Percentiles rank a stretch among this genome's conserved stretches.
These are phyloP conservation scores for Cephus runcator DNA, from an alignment of 2,888 invertebrate genomes.

Conservation along the genomic window DNA sequence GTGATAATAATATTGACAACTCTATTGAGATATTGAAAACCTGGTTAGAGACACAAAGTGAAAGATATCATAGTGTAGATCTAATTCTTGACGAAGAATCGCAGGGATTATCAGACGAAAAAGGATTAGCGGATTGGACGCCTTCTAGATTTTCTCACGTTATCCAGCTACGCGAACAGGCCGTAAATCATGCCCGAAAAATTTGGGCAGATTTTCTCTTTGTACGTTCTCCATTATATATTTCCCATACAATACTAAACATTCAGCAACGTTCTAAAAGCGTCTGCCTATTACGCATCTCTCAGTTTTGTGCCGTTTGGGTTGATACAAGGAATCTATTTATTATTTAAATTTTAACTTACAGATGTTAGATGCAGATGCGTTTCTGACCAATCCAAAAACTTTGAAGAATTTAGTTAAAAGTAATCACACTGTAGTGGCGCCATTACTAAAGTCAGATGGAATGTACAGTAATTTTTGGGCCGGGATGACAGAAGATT, in stretches of 20 bases:
- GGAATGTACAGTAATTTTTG: conserved; percentile 95
- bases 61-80: conserved; percentile 79
- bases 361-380: conserved; percentile 88
- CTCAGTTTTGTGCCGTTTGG: no score
- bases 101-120: conserved; percentile 70
- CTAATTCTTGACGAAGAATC: conserved; percentile 68
- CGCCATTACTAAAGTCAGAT: conserved; percentile 89
- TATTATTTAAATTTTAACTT: conserved; percentile 46
- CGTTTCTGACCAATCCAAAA: conserved; percentile 77
- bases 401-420: conserved; percentile 73
- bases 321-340: neutral
- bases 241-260: no score
- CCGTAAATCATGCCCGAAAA: conserved; percentile 76
- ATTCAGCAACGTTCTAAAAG: no score
- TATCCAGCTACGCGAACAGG: conserved; percentile 81
- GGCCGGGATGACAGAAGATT: conserved; percentile 90
- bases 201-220: conserved; percentile 91
- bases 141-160: conserved; percentile 79
- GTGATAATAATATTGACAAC: conserved; percentile 87
- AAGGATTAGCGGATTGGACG: conserved; percentile 80
- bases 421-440: conserved; percentile 75
- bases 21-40: conserved; percentile 77
- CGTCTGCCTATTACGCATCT: no score
- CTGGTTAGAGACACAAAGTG: conserved; percentile 75
- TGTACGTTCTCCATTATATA: conserved; percentile 69